These are phyloP conservation scores for Galeruca laticollis DNA, from an alignment of 2,888 invertebrate genomes.

Conservation along the genomic window DNA sequence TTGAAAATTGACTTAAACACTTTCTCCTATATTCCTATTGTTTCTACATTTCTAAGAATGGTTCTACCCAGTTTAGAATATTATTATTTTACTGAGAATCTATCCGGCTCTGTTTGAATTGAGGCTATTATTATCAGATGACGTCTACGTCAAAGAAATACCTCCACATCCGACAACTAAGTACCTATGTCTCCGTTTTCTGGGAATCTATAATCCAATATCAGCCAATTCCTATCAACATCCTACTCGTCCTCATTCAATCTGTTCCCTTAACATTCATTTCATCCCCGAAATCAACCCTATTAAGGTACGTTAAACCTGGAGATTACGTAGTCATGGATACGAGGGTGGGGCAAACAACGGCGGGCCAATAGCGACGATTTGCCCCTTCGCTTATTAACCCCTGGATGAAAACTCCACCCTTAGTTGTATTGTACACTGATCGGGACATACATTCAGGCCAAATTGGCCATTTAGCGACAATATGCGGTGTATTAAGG, in stretches of 20 bases:
- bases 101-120: background rate
- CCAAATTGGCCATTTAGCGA: conserved; percentile 60
- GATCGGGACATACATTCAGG: conserved; percentile 49
- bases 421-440: conserved; percentile 48
- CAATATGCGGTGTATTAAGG: conserved; percentile 64
- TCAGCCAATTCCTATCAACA: conserved; percentile 20
- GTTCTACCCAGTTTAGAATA: background rate
- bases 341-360: conserved; percentile 51
- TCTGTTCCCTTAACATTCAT: conserved; percentile 12
- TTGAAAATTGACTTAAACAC: too few species aligned
- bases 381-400: conserved; percentile 45
- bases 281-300: conserved; percentile 45
- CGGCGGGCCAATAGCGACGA: conserved; percentile 47
- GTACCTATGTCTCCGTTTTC: conserved; percentile 1
- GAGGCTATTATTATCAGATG: background rate
- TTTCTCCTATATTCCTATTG: background rate
- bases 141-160: background rate
- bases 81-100: background rate
- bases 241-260: conserved; percentile 19
- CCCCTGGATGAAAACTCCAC: conserved; percentile 49
- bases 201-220: conserved; percentile 18
- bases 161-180: background rate
- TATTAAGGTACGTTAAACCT: conserved; percentile 58
- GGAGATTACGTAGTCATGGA: conserved; percentile 56
- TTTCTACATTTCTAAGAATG: too few species aligned